Base-by-base conservation (phyloP, 2,888 invertebrate genomes). In the Taphrorychus bicolor region DNA sequence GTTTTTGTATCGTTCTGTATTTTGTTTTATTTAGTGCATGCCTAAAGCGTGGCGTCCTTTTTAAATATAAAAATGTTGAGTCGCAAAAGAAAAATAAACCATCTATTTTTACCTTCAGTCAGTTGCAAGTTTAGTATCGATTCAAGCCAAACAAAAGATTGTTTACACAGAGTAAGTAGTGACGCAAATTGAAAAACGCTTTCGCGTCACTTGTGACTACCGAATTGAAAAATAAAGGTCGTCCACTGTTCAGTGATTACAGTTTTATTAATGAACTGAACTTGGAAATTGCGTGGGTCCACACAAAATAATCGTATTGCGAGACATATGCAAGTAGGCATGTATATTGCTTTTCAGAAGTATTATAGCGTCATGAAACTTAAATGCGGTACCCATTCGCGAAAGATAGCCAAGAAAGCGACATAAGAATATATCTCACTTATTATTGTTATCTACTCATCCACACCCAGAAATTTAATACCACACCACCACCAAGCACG, bases 221-320 rank as follows among this genome's bases (percentile, higher is more conserved):
- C 48, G 11, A 16, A 17, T 18, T 17, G 16, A 14, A 48, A 48
- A 48, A 48, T 18, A 48, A 48, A 48, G 48, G 11, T 9, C 40
- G 40, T 9, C 9, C 40, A 14, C 40, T 40, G 40, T 32, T 11
- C 32, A 32, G 32, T 32, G 32, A 32, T 32, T 32, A 3, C 32
- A 32, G 32, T 18, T 48, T 48, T 48, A 48, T 48, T 48, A 48
- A 48, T 48, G 48, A 48, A 48, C 48, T 48, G 48, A 48, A 48
- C 48, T 16, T 17, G 14, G 16, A 14, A 14, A 14, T 14, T 16
- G 48, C 48, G 48, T 48, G 48, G 48, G 48, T n/a, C 14, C 11
- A 32, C 11, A 32, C 32, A 11, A 32, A 9, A 9, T 32, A 32
- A 9, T 32, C 11, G 11, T 11, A 32, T 32, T 2, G 1, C 9